Evolutionary conservation across 2,113 vertebrate genomes (phyloP).

Genomic region (Athene noctua): DNA sequence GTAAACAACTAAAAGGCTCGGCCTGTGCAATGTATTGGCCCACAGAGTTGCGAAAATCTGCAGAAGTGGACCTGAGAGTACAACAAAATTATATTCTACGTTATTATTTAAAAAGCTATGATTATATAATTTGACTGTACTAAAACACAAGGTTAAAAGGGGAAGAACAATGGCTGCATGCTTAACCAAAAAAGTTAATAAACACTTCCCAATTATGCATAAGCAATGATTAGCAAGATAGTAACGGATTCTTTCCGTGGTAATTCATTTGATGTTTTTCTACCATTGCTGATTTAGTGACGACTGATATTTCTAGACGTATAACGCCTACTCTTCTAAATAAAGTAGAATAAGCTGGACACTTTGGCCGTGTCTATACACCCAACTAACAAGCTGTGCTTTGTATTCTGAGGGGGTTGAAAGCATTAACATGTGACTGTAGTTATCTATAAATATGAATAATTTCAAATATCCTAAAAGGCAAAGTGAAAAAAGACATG

Average conservation of each 20-base stretch:
- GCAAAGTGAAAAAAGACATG: neutral
- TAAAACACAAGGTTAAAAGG: neutral
- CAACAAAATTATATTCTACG: neutral
- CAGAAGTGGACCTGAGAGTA: neutral
- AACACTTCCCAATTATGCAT: neutral
- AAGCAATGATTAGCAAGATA: neutral
- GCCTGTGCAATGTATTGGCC: neutral
- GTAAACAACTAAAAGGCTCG: neutral
- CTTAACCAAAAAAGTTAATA: neutral
- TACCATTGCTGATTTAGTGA: neutral
- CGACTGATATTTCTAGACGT: neutral
- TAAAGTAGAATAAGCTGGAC: neutral
- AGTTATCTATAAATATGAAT: neutral
- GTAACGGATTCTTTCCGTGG: neutral
- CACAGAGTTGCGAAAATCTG: neutral
- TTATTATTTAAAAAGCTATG: neutral
- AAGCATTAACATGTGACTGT: neutral
- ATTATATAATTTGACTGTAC: neutral
- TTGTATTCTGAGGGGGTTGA: neutral
- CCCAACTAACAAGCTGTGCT: neutral
- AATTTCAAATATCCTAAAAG: neutral
- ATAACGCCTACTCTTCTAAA: neutral
- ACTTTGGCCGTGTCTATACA: neutral
- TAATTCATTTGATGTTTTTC: neutral
- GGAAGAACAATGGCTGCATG: neutral